Evolutionary conservation across 2,113 vertebrate genomes (phyloP), one percentile per base, ranked within the genome.

Genomic region (Halcyon senegalensis): DNA sequence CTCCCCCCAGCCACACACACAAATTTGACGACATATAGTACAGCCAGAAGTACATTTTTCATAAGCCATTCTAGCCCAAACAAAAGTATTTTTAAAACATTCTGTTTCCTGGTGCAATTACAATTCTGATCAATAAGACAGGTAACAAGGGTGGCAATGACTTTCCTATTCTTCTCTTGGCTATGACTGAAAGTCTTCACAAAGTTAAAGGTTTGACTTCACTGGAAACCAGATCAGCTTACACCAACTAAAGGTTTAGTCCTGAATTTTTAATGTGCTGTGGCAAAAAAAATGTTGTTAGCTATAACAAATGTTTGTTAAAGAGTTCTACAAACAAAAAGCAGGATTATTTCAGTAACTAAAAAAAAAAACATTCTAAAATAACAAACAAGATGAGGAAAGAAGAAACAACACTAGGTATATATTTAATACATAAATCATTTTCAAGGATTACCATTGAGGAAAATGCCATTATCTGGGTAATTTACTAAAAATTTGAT

Each of bases 151-250:
- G 13, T 53, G 69, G 62, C 50, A 16, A 10, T 50, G 60, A 87
- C 64, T 97, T 96, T 81, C 78, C 85, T 87, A 87, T 78, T 78
- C 77, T 93, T 95, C 86, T 75, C 78, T 92, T 85, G 79, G 79
- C 70, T 85, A 86, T 1, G 2, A 81, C 93, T 93, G 81, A 89
- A 97, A 93, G 85, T 81, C 77, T 93, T 90, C 72, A 92, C 86
- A 80, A 94, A 98, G 87, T 97, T 96, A 72, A 96, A 62, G 81
- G 70, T 89, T 78, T 89, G 77, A 66, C 77, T 89, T 85, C 28
- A 27, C 50, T 76, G 72, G 78, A 85, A 84, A 66, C 33, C 81
- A 91, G 84, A 86, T 90, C 77, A 92, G 53, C 25, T 94, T 91
- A 92, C 78, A 73, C 21, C 84, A 93, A 66, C 51, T 87, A 67